Evolutionary conservation across 2,113 vertebrate species (phyloP).

Genomic region (Phasianus colchicus): DNA sequence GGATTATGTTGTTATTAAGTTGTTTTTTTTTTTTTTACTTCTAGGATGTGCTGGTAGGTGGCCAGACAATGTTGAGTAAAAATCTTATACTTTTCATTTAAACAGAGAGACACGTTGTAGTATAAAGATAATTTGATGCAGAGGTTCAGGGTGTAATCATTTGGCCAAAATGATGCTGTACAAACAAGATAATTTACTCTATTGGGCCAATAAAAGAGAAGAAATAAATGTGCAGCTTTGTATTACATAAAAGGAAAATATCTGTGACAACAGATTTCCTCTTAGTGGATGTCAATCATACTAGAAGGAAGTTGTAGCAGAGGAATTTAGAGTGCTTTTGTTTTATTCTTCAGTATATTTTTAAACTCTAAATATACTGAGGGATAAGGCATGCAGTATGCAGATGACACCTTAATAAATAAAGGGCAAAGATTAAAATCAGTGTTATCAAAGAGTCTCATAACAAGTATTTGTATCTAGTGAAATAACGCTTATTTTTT

Average conservation of each 20-base stretch:
- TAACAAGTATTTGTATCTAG: slow-evolving; percentile 59
- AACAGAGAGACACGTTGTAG: neutral
- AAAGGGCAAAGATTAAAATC: slow-evolving; percentile 56
- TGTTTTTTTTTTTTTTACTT: neutral
- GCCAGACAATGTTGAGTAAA: neutral
- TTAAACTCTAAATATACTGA: slow-evolving; percentile 1
- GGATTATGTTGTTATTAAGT: neutral
- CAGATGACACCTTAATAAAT: slow-evolving; percentile 13
- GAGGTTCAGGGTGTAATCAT: neutral
- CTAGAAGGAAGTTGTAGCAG: neutral
- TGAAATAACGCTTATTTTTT: slow-evolving; percentile 60
- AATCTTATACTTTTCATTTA: neutral
- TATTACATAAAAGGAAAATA: neutral
- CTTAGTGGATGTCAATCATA: neutral
- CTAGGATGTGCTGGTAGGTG: neutral
- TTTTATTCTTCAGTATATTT: neutral
- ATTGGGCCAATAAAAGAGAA: neutral
- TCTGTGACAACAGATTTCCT: neutral
- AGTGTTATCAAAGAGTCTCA: slow-evolving; percentile 28
- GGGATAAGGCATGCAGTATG: neutral
- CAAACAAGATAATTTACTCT: neutral
- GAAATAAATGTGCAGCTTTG: neutral
- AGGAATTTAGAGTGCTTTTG: neutral
- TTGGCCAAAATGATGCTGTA: neutral
- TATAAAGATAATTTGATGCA: neutral